These are phyloP conservation scores for Callinectes sapidus DNA, from an alignment of 2,888 invertebrate genomes.

Conservation along the genomic window DNA sequence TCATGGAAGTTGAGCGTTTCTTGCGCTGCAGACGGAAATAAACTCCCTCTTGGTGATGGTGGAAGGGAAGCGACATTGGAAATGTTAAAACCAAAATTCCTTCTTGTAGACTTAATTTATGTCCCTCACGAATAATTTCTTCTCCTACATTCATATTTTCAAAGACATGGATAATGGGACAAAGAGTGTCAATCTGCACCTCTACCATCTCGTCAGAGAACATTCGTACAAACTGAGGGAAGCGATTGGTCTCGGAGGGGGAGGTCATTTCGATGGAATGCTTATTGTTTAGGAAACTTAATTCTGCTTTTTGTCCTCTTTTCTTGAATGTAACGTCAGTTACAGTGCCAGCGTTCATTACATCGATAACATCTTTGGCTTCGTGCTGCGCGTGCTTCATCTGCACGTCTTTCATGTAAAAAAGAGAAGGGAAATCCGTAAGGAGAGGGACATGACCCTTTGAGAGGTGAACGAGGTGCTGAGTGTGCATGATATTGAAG, in stretches of 20 bases:
- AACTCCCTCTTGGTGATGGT: not conserved
- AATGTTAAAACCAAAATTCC: no score
- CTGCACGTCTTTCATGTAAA: not conserved
- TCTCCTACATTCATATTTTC: not conserved
- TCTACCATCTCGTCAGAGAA: not conserved
- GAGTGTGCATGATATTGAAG: not conserved
- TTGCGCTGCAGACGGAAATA: not conserved
- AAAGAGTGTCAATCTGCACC: not conserved
- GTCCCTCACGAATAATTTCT: no score
- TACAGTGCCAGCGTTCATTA: not conserved
- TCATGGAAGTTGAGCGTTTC: not conserved
- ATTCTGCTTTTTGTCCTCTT: not conserved
- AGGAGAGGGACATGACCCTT: not conserved
- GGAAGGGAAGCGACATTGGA: not conserved
- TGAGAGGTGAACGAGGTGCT: not conserved
- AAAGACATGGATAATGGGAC: not conserved
- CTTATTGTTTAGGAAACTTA: not conserved
- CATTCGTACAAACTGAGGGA: conserved; percentile 14
- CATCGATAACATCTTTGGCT: not conserved
- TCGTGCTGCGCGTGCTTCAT: not conserved
- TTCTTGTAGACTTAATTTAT: no score
- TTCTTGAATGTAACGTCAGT: not conserved
- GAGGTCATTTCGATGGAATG: not conserved
- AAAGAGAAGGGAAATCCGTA: not conserved
- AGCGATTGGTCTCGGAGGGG: not conserved